These are phyloP conservation scores for Lepidurus packardi DNA, from an alignment of 1,140 invertebrate species.

Conservation along the genomic window DNA sequence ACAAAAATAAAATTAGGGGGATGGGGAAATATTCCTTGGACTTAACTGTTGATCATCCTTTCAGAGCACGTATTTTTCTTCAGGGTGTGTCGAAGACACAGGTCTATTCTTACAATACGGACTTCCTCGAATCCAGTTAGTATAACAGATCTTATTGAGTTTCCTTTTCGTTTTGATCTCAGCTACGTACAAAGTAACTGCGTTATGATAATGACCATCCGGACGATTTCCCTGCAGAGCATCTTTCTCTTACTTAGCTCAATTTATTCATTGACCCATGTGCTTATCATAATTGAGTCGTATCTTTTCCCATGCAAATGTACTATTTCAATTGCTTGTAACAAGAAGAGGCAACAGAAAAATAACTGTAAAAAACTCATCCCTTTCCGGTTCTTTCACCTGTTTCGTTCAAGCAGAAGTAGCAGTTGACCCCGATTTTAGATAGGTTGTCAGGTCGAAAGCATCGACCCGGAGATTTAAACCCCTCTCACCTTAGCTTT, in stretches of 20 bases:
- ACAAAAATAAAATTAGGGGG: background rate
- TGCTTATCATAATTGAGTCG: too few relatives aligned
- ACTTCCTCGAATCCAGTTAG: background rate
- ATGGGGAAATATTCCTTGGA: too few relatives aligned
- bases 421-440: background rate
- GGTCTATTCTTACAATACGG: background rate
- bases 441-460: background rate
- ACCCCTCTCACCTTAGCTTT: background rate
- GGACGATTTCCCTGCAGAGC: background rate
- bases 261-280: background rate
- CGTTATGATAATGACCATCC: conserved; percentile 2
- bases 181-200: background rate
- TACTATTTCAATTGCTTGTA: background rate
- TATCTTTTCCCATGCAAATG: too few relatives aligned
- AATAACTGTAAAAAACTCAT: background rate
- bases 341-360: background rate
- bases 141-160: background rate
- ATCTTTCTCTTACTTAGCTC: background rate
- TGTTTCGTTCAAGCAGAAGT: background rate
- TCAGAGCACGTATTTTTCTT: too few relatives aligned
- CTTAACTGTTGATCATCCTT: too few relatives aligned
- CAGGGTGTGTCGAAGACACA: background rate
- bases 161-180: background rate
- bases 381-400: conserved; percentile 20
- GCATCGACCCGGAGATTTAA: background rate